Conservation (phyloP, 2,888 invertebrate species). For the Myopa tessellatipennis region DNA sequence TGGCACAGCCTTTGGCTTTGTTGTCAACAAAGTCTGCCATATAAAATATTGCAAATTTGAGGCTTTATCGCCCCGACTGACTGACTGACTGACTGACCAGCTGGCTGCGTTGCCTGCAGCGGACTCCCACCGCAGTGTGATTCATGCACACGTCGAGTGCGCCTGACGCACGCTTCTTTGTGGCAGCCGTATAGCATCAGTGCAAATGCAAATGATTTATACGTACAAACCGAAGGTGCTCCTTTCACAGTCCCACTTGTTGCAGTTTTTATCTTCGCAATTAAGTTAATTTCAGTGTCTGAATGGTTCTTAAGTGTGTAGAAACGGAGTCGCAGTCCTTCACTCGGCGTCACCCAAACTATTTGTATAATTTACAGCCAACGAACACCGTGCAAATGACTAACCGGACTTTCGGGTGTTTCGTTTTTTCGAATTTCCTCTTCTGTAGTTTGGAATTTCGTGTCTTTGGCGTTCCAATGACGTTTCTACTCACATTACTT, state of each 20-base stretch:
- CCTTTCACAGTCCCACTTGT: conserved; percentile 13
- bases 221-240: neutral
- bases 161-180: conserved; percentile 3
- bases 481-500: neutral
- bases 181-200: neutral
- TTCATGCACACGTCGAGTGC: neutral
- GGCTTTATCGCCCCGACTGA: conserved; percentile 16
- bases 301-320: neutral
- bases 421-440: neutral
- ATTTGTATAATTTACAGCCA: conserved; percentile 2
- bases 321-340: neutral
- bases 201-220: conserved; percentile 3
- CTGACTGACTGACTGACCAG: neutral
- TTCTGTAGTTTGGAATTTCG: neutral
- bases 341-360: conserved; percentile 2
- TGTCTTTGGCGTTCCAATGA: too few relatives aligned
- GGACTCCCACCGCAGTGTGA: neutral
- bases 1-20: neutral
- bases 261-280: neutral
- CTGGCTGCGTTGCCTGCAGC: neutral
- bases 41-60: conserved; percentile 25
- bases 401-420: neutral
- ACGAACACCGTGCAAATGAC: neutral
- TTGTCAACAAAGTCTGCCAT: conserved; percentile 19
- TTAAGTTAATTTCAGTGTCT: conserved; percentile 8